Evolutionary conservation across 1,140 invertebrate genomes (phyloP).

Genomic region (Sarcophaga bullata): DNA sequence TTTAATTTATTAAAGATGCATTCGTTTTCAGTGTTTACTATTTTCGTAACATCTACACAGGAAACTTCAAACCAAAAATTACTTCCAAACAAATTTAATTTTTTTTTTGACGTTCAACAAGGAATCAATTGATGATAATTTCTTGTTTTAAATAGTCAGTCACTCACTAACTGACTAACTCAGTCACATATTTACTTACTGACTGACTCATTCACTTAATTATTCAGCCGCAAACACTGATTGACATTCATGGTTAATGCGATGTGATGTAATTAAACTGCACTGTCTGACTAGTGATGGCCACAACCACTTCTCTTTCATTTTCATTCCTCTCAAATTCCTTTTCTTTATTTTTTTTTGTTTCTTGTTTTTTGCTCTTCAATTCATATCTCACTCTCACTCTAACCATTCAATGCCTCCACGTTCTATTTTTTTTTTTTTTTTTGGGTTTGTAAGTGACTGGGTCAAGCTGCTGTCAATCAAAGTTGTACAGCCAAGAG

Average conservation of each 20-base stretch:
- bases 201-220: too few relatives aligned
- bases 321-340: not conserved
- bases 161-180: too few relatives aligned
- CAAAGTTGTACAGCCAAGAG: conserved; percentile 1
- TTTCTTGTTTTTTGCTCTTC: not conserved
- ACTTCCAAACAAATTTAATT: too few relatives aligned
- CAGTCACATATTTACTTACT: too few relatives aligned
- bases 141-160: too few relatives aligned
- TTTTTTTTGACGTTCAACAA: too few relatives aligned
- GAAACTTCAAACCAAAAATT: too few relatives aligned
- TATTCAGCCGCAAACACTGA: not conserved
- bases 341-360: not conserved
- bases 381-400: not conserved
- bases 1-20: too few relatives aligned
- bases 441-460: not conserved
- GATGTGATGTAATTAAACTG: conserved; percentile 13
- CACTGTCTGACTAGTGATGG: conserved; percentile 11
- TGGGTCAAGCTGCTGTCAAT: conserved; percentile 25
- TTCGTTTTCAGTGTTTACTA: too few relatives aligned
- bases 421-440: not conserved
- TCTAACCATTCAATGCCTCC: not conserved
- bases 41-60: too few relatives aligned
- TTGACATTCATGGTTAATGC: conserved; percentile 26
- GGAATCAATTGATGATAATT: too few relatives aligned
- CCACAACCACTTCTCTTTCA: not conserved